Percentiles rank a stretch among this genome's conserved stretches.
phyloP scores from a whole-genome alignment of 2,888 invertebrate species.

The Allophyes oxyacanthae region DNA sequence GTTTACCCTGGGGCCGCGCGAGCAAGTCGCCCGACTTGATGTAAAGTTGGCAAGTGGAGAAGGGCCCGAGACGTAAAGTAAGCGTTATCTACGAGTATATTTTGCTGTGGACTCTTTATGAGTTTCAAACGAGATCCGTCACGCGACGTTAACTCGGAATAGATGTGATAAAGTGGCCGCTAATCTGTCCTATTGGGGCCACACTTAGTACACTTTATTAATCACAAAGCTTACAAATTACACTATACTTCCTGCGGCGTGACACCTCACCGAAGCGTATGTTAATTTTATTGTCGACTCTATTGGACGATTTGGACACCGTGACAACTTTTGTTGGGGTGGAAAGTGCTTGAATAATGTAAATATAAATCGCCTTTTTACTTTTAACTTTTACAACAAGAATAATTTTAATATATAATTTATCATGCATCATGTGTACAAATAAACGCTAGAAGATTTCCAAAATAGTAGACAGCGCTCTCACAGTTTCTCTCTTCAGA shows the following conservation, averaged over 20 bases:
- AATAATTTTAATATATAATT: conserved; percentile 35
- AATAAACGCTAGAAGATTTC: conserved; percentile 44
- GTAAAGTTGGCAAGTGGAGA: conserved; percentile 86
- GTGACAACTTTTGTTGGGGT: conserved; percentile 80
- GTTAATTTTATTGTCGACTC: conserved; percentile 86
- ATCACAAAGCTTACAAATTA: conserved; percentile 90
- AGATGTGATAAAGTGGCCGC: conserved; percentile 89
- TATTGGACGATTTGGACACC: conserved; percentile 82
- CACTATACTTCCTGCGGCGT: conserved; percentile 86
- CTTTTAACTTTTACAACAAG: conserved; percentile 46
- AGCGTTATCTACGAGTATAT: conserved; percentile 87
- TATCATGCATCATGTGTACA: conserved; percentile 23
- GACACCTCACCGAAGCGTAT: conserved; percentile 85
- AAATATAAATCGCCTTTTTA: conserved; percentile 66
- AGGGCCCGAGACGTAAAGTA: conserved; percentile 85
- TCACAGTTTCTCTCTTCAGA: conserved; percentile 44
- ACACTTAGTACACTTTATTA: conserved; percentile 89
- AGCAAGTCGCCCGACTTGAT: conserved; percentile 54
- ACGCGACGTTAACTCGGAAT: conserved; percentile 88
- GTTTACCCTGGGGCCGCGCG: conserved; percentile 73
- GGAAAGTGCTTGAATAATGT: conserved; percentile 69
- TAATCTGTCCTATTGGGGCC: conserved; percentile 89
- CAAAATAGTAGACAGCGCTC: conserved; percentile 43
- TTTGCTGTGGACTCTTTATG: conserved; percentile 89
- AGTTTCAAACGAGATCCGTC: conserved; percentile 89